phyloP scores from a whole-genome alignment of 2,888 invertebrate species.

The Zhuqinia jingwanae region DNA sequence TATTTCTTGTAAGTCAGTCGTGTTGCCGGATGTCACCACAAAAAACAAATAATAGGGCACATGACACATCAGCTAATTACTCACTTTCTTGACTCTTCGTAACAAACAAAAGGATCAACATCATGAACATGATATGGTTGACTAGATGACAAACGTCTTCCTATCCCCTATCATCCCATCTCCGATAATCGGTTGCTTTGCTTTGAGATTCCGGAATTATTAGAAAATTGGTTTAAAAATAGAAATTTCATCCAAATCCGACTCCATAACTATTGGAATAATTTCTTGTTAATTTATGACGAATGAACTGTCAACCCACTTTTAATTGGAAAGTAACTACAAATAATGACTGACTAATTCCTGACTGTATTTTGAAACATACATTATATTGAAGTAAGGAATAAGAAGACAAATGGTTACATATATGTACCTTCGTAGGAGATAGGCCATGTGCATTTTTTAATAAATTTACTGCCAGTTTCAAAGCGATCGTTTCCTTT shows the following conservation, averaged over 20 bases:
- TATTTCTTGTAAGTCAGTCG: conserved; percentile 9
- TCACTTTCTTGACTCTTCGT: conserved; percentile 31
- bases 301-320: background rate
- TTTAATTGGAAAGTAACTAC: background rate
- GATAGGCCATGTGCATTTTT: too few relatives aligned
- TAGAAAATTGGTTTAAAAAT: too few relatives aligned
- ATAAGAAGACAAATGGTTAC: too few relatives aligned
- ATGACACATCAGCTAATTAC: conserved; percentile 59
- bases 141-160: background rate
- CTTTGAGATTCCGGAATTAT: too few relatives aligned
- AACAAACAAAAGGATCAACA: background rate
- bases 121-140: background rate
- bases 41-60: conserved; percentile 62
- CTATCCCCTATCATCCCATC: background rate
- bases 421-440: too few relatives aligned
- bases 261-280: too few relatives aligned
- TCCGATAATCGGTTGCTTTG: background rate
- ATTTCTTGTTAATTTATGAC: too few relatives aligned
- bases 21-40: conserved; percentile 57
- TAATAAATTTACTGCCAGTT: too few relatives aligned
- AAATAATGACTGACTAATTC: background rate
- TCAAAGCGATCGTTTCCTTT: too few relatives aligned
- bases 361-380: too few relatives aligned
- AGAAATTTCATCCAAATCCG: too few relatives aligned
- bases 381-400: too few relatives aligned